These are phyloP conservation scores for Bubalus kerabau DNA, from an alignment of 2,113 vertebrate genomes.

Conservation along the genomic window DNA sequence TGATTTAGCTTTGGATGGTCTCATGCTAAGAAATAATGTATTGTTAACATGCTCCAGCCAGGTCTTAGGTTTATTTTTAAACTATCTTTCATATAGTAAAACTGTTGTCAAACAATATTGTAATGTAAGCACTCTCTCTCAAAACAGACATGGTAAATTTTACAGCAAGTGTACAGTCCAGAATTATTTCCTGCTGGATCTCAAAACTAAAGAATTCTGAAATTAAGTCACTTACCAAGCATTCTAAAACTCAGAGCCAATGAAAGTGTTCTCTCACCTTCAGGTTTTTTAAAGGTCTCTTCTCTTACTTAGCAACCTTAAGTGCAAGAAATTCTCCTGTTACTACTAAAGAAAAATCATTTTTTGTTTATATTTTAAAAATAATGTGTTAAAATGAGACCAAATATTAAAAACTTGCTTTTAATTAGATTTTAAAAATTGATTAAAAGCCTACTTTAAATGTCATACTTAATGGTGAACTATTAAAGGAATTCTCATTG, in stretches of 20 bases:
- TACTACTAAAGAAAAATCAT: neutral
- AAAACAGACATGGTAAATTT: neutral
- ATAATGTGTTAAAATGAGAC: neutral
- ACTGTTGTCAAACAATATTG: constrained; percentile 51
- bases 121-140: neutral
- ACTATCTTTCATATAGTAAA: constrained; percentile 39
- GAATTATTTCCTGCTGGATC: neutral
- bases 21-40: neutral
- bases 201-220: neutral
- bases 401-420: neutral
- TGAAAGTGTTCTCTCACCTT: neutral
- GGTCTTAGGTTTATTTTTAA: constrained; percentile 47
- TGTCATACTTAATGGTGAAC: neutral
- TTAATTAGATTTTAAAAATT: constrained; percentile 15
- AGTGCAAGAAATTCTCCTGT: neutral
- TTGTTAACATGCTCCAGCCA: neutral
- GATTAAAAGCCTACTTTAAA: neutral
- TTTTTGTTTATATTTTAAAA: neutral
- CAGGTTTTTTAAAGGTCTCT: neutral
- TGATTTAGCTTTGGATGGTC: neutral
- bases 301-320: neutral
- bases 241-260: neutral
- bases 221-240: neutral
- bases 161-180: neutral
- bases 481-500: neutral